Evolutionary conservation across 1,140 invertebrate genomes (phyloP).

Genomic region (Cotesia glomerata): DNA sequence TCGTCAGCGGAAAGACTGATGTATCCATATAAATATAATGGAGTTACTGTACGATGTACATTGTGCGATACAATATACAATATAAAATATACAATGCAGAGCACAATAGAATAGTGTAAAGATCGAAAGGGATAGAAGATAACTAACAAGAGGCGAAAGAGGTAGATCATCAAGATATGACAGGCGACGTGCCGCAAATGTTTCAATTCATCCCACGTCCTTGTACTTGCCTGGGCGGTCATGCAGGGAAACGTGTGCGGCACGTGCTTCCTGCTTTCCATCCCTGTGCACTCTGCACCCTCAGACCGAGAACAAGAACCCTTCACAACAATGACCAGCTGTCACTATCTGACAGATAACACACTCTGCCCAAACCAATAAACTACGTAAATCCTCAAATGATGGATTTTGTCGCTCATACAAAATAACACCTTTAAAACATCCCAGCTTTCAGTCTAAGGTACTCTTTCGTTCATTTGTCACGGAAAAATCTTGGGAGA

Average conservation of each 20-base stretch:
- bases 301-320: background rate
- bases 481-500: too few relatives aligned
- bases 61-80: background rate
- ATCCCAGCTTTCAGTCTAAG: too few relatives aligned
- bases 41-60: background rate
- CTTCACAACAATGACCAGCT: conserved; percentile 3
- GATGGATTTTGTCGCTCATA: too few relatives aligned
- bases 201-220: conserved; percentile 23
- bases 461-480: too few relatives aligned
- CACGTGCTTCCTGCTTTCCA: conserved; percentile 22
- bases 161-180: conserved; percentile 26
- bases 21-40: background rate
- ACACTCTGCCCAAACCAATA: background rate
- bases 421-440: too few relatives aligned
- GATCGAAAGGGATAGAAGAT: background rate
- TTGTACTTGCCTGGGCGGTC: background rate
- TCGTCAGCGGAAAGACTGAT: background rate
- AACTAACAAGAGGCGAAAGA: conserved; percentile 2
- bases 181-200: conserved; percentile 30
- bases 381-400: too few relatives aligned
- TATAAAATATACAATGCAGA: too few relatives aligned
- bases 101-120: background rate
- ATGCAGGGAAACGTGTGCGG: conserved; percentile 15
- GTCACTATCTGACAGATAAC: conserved; percentile 1
- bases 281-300: background rate